A percentile compares a stretch with the other conserved stretches of the same genome.
Conservation (phyloP, 2,888 invertebrate genomes). For the Harmothoe impar region DNA sequence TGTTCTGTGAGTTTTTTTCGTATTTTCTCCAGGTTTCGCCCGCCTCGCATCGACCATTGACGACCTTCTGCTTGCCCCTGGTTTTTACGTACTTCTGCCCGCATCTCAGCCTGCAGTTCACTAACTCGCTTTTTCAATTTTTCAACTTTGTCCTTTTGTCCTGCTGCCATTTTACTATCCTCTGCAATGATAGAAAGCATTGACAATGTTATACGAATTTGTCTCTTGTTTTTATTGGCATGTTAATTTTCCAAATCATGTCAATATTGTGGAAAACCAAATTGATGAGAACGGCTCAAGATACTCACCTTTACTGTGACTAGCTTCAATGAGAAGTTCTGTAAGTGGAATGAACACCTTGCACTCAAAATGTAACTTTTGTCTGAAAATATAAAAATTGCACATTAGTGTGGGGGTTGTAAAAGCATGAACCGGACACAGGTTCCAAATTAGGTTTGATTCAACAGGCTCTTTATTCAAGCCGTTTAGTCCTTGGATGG, state of each 20-base stretch:
- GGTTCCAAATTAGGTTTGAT: too few species aligned
- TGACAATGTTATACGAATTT: too few species aligned
- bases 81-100: constrained; percentile 74
- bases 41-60: constrained; percentile 69
- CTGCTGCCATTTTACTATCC: constrained; percentile 36
- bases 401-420: too few species aligned
- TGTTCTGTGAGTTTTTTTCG: constrained; percentile 93
- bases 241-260: too few species aligned
- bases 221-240: too few species aligned
- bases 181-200: background rate
- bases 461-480: too few species aligned
- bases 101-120: constrained; percentile 75
- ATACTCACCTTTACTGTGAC: constrained; percentile 67
- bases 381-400: constrained; percentile 85
- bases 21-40: constrained; percentile 88
- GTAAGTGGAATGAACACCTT: constrained; percentile 96
- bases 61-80: constrained; percentile 63
- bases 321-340: constrained; percentile 87
- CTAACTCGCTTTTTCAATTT: constrained; percentile 78
- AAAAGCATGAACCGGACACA: too few species aligned
- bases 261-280: too few species aligned
- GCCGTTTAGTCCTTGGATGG: too few species aligned
- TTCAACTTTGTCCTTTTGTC: constrained; percentile 71
- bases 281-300: too few species aligned
- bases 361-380: constrained; percentile 94